phyloP scores from a whole-genome alignment of 2,113 vertebrate genomes.

The Scortum barcoo region DNA sequence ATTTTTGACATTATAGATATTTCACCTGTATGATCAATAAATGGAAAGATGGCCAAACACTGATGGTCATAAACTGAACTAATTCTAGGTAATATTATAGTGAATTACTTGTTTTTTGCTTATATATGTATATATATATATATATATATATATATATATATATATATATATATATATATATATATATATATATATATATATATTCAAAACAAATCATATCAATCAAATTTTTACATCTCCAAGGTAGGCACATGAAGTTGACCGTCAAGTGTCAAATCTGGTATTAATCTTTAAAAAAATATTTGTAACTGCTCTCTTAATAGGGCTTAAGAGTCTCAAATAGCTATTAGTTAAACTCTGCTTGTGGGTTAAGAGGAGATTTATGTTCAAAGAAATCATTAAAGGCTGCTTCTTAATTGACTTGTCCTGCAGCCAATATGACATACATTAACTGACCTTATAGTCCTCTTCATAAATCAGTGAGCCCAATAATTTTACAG shows the following conservation, averaged over 20 bases:
- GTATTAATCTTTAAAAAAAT: constrained; percentile 65
- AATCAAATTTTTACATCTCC: constrained; percentile 28
- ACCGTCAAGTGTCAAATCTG: constrained; percentile 48
- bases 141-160: too few species aligned
- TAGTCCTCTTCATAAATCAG: constrained; percentile 85
- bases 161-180: too few species aligned
- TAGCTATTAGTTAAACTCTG: constrained; percentile 70
- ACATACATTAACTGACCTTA: constrained; percentile 83
- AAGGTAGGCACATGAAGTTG: constrained; percentile 25
- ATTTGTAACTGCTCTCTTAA: constrained; percentile 62
- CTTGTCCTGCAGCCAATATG: constrained; percentile 79
- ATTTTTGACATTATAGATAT: not conserved
- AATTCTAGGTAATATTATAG: not conserved
- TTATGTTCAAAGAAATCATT: constrained; percentile 83
- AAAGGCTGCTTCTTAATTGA: constrained; percentile 77
- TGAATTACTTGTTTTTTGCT: not conserved
- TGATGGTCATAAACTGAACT: not conserved
- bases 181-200: too few species aligned
- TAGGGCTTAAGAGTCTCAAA: constrained; percentile 70
- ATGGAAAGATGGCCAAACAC: not conserved
- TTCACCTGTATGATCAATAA: not conserved
- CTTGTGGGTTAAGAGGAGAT: constrained; percentile 76
- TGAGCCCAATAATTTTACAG: constrained; percentile 79
- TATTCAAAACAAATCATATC: too few species aligned
- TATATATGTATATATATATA: too few species aligned